Percentiles rank a stretch among this genome's conserved stretches.
These are phyloP conservation scores for Mus spicilegus DNA, from an alignment of 2,113 vertebrate species.

Conservation along the genomic window DNA sequence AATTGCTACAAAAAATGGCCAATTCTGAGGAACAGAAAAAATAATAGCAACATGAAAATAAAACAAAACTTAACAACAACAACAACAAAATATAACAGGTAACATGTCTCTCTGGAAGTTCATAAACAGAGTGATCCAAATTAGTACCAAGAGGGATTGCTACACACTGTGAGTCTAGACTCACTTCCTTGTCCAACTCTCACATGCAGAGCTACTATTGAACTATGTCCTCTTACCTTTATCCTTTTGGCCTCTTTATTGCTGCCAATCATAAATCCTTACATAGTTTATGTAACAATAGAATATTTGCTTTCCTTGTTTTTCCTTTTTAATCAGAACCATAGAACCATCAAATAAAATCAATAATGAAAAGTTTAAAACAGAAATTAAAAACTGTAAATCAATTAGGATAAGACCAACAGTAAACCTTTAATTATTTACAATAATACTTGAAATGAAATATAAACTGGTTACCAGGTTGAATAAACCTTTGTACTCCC, in stretches of 20 bases:
- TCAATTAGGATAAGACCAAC: neutral
- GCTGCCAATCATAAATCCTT: neutral
- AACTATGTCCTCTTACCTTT: rapidly evolving
- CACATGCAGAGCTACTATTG: neutral
- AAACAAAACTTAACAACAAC: neutral
- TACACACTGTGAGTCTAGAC: neutral
- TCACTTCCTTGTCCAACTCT: neutral
- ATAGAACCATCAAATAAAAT: neutral
- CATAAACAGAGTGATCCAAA: neutral
- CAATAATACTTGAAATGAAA: neutral
- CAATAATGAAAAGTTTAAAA: neutral
- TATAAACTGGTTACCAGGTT: neutral
- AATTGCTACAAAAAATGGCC: neutral
- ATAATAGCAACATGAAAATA: neutral
- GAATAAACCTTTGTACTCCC: neutral
- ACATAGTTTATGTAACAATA: too few species aligned
- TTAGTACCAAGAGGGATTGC: neutral
- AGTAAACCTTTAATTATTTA: neutral
- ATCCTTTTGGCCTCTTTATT: rapidly evolving
- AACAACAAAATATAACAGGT: neutral
- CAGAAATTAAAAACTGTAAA: neutral
- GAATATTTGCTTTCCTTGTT: neutral
- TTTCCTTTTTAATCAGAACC: rapidly evolving
- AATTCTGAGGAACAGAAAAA: neutral
- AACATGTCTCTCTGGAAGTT: neutral